Evolutionary conservation across 2,888 invertebrate genomes (phyloP).

Genomic region (Drosophila merina): DNA sequence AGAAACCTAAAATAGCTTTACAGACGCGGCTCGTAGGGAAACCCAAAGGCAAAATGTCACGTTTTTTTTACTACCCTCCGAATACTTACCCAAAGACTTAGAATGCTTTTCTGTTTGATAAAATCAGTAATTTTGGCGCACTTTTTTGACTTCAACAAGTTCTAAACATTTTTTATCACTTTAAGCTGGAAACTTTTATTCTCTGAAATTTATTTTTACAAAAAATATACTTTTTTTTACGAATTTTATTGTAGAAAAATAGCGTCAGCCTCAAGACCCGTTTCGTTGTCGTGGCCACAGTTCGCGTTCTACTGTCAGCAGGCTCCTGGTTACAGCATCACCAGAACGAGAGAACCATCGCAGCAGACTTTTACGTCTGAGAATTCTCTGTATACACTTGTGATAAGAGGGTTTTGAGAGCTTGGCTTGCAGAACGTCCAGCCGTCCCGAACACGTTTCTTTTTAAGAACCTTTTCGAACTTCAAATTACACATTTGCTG

Average conservation of each 20-base stretch:
- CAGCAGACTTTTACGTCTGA: constrained; percentile 11
- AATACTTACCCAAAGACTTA: constrained; percentile 52
- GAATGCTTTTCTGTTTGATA: constrained; percentile 20
- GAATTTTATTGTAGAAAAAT: constrained; percentile 11
- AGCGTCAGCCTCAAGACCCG: constrained; percentile 28
- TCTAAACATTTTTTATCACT: constrained; percentile 1
- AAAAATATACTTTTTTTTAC: not conserved
- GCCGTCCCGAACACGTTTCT: constrained; percentile 32
- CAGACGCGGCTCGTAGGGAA: constrained; percentile 13
- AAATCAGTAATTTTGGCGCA: constrained; percentile 9
- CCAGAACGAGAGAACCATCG: constrained; percentile 14
- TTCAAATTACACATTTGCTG: constrained; percentile 64
- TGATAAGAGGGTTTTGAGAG: constrained; percentile 64
- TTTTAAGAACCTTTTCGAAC: constrained; percentile 54
- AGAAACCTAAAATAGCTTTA: constrained; percentile 43
- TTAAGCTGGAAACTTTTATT: not conserved
- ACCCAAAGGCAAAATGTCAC: constrained; percentile 54
- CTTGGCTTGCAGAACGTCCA: constrained; percentile 50
- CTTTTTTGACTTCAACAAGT: constrained; percentile 36
- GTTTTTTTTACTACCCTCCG: constrained; percentile 15
- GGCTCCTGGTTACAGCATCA: constrained; percentile 64
- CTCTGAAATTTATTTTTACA: not conserved
- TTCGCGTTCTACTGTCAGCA: constrained; percentile 60
- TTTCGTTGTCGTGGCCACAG: constrained; percentile 58
- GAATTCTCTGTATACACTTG: constrained; percentile 21